phyloP scores from a whole-genome alignment of 2,113 vertebrate species.

The Tragelaphus strepsiceros region DNA sequence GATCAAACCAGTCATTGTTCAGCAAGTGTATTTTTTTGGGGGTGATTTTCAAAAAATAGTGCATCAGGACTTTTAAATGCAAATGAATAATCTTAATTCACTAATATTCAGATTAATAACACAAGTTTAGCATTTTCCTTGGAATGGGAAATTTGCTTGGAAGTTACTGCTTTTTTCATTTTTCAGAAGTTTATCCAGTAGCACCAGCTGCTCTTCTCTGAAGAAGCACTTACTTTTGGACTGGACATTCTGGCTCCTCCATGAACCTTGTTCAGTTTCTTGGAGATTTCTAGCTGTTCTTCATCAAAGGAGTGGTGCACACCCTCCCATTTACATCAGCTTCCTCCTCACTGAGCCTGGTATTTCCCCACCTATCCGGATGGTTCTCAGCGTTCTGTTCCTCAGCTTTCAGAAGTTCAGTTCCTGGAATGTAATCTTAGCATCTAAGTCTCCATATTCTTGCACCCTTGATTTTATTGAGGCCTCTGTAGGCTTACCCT shows the following conservation, averaged over 20 bases:
- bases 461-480: slow-evolving; percentile 85
- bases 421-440: slow-evolving; percentile 89
- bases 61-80: neutral
- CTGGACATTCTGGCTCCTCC: slow-evolving; percentile 84
- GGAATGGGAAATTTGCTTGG: neutral
- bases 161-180: slow-evolving; percentile 82
- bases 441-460: slow-evolving; percentile 85
- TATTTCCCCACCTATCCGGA: slow-evolving; percentile 85
- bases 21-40: neutral
- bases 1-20: neutral
- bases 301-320: slow-evolving; percentile 88
- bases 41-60: neutral
- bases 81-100: neutral
- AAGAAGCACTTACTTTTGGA: slow-evolving; percentile 90
- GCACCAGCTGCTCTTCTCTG: slow-evolving; percentile 89
- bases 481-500: slow-evolving; percentile 88
- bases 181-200: slow-evolving; percentile 86
- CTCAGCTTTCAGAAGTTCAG: slow-evolving; percentile 86
- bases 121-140: neutral
- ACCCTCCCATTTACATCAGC: slow-evolving; percentile 83
- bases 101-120: neutral
- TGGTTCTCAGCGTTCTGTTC: slow-evolving; percentile 70
- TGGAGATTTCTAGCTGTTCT: slow-evolving; percentile 82
- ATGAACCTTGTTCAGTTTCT: slow-evolving; percentile 81
- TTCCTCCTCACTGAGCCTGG: slow-evolving; percentile 82